phyloP scores from a whole-genome alignment of 2,888 invertebrate genomes.

The Cyaniris semiargus region DNA sequence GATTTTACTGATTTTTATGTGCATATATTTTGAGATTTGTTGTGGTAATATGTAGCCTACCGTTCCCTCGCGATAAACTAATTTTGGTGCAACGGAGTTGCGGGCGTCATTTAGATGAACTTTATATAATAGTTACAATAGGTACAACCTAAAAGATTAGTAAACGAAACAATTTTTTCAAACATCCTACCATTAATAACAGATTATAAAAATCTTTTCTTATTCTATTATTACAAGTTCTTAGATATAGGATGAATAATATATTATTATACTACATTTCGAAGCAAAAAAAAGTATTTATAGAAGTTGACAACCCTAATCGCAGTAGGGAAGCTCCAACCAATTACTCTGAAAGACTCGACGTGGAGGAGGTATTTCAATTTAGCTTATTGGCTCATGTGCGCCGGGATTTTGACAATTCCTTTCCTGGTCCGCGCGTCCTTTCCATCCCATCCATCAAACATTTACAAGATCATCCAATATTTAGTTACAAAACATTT shows the following conservation, averaged over 20 bases:
- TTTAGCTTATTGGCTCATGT: constrained; percentile 76
- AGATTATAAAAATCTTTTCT: no score
- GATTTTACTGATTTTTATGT: neutral
- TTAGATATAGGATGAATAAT: neutral
- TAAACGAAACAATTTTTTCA: no score
- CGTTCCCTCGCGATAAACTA: no score
- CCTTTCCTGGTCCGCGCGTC: constrained; percentile 65
- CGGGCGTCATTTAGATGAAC: no score
- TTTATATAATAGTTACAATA: no score
- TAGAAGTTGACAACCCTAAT: constrained; percentile 50
- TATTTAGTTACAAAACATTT: constrained; percentile 3
- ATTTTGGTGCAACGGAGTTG: no score
- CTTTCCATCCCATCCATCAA: constrained; percentile 66
- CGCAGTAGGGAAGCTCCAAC: constrained; percentile 60
- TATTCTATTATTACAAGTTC: no score
- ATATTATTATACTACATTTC: neutral
- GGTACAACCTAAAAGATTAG: no score
- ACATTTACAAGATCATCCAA: constrained; percentile 51
- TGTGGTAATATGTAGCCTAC: neutral
- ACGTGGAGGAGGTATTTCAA: constrained; percentile 71
- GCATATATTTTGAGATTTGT: no score
- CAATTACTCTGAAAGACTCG: constrained; percentile 75
- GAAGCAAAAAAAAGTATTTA: constrained; percentile 12
- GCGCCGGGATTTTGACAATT: constrained; percentile 72
- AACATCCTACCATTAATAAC: no score